Percentiles rank a stretch among this genome's conserved stretches.
Conservation (phyloP, 2,888 invertebrate genomes). For the Athalia cordata region DNA sequence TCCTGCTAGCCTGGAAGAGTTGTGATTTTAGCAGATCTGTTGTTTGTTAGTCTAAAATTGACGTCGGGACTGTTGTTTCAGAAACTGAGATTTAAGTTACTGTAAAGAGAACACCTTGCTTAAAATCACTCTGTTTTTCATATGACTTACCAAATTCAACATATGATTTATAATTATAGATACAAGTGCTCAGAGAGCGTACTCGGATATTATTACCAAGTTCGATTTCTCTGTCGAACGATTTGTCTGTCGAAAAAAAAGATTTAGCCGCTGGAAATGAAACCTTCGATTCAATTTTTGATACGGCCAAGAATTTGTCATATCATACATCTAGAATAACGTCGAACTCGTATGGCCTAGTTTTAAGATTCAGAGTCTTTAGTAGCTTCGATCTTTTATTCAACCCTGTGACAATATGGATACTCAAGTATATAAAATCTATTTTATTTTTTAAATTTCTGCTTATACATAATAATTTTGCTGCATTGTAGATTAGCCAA, state of each 20-base stretch:
- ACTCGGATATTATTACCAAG: no score
- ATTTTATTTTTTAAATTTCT: constrained; percentile 53
- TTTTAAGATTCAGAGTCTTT: no score
- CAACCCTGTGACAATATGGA: neutral
- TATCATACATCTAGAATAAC: no score
- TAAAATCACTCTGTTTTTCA: neutral
- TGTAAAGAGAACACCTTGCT: no score
- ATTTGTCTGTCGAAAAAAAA: neutral
- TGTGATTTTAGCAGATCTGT: neutral
- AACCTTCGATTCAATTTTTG: no score
- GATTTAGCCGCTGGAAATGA: neutral
- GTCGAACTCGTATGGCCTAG: no score
- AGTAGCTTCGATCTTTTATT: neutral
- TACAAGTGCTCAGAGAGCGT: neutral
- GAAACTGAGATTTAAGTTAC: no score
- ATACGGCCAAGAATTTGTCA: no score
- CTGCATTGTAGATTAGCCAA: constrained; percentile 3
- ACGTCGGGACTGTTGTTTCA: no score
- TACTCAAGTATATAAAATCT: constrained; percentile 55
- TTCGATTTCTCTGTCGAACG: no score
- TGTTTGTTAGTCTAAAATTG: neutral
- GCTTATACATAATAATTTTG: constrained; percentile 47
- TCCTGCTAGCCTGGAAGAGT: constrained; percentile 11
- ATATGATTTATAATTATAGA: neutral
- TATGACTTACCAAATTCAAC: neutral